Conservation (phyloP, 2,888 invertebrate genomes). For the Leptopilina myrica region DNA sequence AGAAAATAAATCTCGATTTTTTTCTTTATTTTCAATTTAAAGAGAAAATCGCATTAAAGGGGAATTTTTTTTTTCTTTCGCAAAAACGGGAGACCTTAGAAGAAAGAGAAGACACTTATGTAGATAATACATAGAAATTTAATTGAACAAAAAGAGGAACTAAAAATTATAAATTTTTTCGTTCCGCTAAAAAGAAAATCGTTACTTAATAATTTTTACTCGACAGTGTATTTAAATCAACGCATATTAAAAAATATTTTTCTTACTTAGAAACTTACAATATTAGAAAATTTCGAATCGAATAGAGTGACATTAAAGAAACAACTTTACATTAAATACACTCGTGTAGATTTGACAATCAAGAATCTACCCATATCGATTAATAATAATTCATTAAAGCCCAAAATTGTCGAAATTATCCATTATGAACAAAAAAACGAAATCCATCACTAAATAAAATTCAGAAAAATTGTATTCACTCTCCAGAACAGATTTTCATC, state of each 20-base stretch:
- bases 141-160: too few species aligned
- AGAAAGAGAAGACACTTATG: too few species aligned
- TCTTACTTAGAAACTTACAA: not conserved
- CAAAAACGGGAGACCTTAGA: too few species aligned
- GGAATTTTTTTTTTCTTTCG: too few species aligned
- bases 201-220: too few species aligned
- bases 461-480: too few species aligned
- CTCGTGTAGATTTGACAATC: not conserved
- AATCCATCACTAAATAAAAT: not conserved
- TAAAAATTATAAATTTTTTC: too few species aligned
- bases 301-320: not conserved
- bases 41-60: too few species aligned
- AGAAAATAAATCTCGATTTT: not conserved
- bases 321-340: not conserved
- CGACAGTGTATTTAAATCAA: not conserved
- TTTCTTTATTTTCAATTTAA: too few species aligned
- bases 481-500: too few species aligned
- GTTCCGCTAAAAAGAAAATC: too few species aligned
- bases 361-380: slow-evolving; percentile 14
- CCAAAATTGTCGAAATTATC: not conserved
- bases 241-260: slow-evolving; percentile 3
- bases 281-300: not conserved
- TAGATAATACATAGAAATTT: too few species aligned
- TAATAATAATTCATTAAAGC: slow-evolving; percentile 2
- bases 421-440: not conserved